Evolutionary conservation across 2,113 vertebrate species (phyloP).

Genomic region (Chamaetylas fuelleborni): DNA sequence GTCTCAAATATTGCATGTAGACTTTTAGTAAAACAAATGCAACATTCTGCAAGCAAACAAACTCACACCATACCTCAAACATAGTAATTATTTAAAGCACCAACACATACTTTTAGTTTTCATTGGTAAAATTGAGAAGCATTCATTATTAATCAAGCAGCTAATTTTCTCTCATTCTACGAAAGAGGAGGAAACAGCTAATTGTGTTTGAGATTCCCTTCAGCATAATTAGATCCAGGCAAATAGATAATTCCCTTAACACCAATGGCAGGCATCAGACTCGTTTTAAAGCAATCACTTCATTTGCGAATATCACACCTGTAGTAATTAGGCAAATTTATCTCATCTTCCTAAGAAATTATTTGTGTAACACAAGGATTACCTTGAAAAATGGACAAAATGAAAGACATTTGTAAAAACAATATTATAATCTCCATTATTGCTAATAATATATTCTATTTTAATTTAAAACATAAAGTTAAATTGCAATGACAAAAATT

Average conservation of each 20-base stretch:
- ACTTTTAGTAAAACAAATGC: background rate
- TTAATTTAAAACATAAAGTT: background rate
- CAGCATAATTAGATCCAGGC: slow-evolving; percentile 39
- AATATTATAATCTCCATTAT: background rate
- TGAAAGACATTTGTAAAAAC: slow-evolving; percentile 9
- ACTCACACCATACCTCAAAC: background rate
- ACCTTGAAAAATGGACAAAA: background rate
- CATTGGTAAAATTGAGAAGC: background rate
- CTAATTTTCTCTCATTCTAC: background rate
- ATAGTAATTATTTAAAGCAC: background rate
- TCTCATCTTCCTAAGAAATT: background rate
- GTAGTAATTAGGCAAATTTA: slow-evolving; percentile 2
- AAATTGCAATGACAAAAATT: background rate
- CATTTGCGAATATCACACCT: slow-evolving; percentile 24
- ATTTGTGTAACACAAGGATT: background rate
- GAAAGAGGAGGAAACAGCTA: background rate
- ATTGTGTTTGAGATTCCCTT: slow-evolving; percentile 24
- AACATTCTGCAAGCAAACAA: background rate
- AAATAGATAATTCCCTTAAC: slow-evolving; percentile 48
- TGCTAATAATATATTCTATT: background rate
- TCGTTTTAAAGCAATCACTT: slow-evolving; percentile 8
- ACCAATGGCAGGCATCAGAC: background rate
- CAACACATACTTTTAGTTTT: background rate
- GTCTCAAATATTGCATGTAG: background rate
- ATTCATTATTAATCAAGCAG: slow-evolving; percentile 25